Evolutionary conservation across 2,888 invertebrate species (phyloP).

Genomic region (Endomychus coccineus): DNA sequence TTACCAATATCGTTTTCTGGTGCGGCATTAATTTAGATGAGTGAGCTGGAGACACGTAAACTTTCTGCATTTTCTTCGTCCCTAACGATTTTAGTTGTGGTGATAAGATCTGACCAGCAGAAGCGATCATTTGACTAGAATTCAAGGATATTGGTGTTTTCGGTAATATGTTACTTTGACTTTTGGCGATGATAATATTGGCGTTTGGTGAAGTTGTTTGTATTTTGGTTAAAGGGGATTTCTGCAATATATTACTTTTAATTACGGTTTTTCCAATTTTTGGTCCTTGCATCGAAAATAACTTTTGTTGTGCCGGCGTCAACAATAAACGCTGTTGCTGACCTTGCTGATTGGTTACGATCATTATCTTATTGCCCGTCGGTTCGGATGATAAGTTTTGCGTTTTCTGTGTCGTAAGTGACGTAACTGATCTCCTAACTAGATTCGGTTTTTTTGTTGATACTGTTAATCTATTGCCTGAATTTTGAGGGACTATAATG

Average conservation of each 20-base stretch:
- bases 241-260: constrained; percentile 24
- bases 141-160: not conserved
- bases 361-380: constrained; percentile 53
- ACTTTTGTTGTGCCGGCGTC: constrained; percentile 55
- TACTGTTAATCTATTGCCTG: not conserved
- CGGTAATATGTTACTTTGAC: not conserved
- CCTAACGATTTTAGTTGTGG: constrained; percentile 9
- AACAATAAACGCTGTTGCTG: constrained; percentile 53
- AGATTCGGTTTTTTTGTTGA: constrained; percentile 9
- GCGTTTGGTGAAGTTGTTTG: constrained; percentile 19
- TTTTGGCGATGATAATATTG: not conserved
- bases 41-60: not conserved
- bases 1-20: constrained; percentile 40
- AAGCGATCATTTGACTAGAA: constrained; percentile 6
- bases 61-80: constrained; percentile 8
- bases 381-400: constrained; percentile 30
- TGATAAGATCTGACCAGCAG: not conserved
- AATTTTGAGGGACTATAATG: constrained; percentile 19
- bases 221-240: constrained; percentile 13
- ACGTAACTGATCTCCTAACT: constrained; percentile 18
- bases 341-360: constrained; percentile 56
- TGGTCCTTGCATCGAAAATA: constrained; percentile 46
- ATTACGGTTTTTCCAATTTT: constrained; percentile 16
- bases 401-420: constrained; percentile 42
- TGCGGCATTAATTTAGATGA: constrained; percentile 15